Conservation (phyloP, 2,113 vertebrate genomes). For the Bostrychus sinensis region DNA sequence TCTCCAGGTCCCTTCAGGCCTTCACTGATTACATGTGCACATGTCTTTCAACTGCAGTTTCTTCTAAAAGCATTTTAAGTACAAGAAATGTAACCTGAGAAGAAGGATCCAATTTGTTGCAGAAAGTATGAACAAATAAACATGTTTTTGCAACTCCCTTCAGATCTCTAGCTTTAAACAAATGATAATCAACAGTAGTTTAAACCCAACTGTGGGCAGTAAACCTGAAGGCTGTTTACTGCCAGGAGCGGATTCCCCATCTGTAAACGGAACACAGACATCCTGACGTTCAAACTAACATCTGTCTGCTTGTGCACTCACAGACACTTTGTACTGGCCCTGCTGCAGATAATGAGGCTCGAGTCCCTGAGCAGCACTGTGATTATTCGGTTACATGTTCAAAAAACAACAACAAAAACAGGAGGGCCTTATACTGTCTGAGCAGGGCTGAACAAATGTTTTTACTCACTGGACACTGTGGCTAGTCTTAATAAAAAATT, state of each 20-base stretch:
- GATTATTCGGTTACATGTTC: slow-evolving; percentile 4
- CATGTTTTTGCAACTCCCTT: not conserved
- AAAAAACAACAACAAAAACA: too few relatives aligned
- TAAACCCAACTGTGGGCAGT: too few relatives aligned
- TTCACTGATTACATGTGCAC: not conserved
- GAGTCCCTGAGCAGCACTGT: slow-evolving; percentile 19
- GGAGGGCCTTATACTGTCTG: too few relatives aligned
- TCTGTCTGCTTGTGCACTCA: slow-evolving; percentile 25
- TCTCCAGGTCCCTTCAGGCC: not conserved
- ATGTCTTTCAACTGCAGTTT: too few relatives aligned
- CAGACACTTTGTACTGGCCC: slow-evolving; percentile 4
- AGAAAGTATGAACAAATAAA: too few relatives aligned
- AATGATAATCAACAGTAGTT: too few relatives aligned
- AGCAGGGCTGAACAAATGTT: too few relatives aligned
- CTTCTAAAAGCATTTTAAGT: too few relatives aligned
- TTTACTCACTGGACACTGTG: too few relatives aligned
- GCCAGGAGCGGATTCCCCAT: not conserved
- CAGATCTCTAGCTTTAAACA: not conserved
- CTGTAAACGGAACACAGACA: slow-evolving; percentile 16
- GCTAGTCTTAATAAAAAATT: too few relatives aligned
- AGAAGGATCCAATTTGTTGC: too few relatives aligned
- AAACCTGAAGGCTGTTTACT: not conserved
- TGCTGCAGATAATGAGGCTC: slow-evolving; percentile 28
- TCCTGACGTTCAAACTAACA: slow-evolving; percentile 34
- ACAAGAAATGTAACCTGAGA: too few relatives aligned